These are phyloP conservation scores for Trochalopteron elliotii DNA, from an alignment of 2,113 vertebrate species.

Conservation along the genomic window DNA sequence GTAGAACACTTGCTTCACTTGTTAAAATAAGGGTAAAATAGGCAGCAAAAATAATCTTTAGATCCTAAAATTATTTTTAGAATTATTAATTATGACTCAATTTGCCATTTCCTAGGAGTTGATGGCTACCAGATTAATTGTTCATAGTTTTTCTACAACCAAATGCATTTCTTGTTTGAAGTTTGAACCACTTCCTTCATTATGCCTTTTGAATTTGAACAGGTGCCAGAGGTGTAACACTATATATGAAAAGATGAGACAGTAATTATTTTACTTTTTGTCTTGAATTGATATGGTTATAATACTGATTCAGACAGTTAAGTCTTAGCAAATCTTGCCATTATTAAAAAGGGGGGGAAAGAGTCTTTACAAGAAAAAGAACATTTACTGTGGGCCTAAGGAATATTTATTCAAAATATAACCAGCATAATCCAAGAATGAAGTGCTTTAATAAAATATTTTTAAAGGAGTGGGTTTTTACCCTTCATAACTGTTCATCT, in stretches of 20 bases:
- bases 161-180: neutral
- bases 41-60: neutral
- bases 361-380: neutral
- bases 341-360: neutral
- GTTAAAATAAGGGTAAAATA: neutral
- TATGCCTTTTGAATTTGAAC: neutral
- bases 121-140: neutral
- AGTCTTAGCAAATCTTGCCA: neutral
- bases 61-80: neutral
- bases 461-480: neutral
- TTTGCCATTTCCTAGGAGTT: neutral
- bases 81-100: neutral
- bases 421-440: neutral
- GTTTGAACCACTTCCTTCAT: neutral
- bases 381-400: neutral
- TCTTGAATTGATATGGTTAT: neutral
- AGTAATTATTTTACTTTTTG: neutral
- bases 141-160: neutral
- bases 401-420: neutral
- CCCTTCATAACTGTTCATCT: neutral
- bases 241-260: neutral
- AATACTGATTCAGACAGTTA: neutral
- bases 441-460: neutral
- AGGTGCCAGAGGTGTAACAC: neutral
- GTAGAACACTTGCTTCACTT: neutral